Evolutionary conservation across 2,113 vertebrate genomes (phyloP).

Genomic region (Esox niger): DNA sequence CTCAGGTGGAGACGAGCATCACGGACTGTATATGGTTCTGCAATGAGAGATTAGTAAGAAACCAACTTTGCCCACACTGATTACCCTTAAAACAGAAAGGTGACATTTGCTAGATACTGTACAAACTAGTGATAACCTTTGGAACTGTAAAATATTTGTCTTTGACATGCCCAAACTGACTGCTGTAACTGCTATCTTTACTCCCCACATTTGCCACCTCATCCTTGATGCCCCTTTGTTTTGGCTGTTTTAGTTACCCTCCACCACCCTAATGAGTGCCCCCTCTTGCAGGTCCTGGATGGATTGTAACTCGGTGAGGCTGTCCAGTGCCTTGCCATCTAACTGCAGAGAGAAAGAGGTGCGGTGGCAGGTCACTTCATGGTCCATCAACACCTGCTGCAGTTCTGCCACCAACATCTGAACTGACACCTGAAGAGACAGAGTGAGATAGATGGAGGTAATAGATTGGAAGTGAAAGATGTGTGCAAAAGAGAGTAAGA

Average conservation of each 20-base stretch:
- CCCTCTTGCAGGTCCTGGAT: slow-evolving; percentile 85
- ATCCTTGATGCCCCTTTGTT: too few relatives aligned
- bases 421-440: slow-evolving; percentile 80
- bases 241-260: too few relatives aligned
- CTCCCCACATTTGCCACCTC: too few relatives aligned
- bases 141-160: too few relatives aligned
- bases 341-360: slow-evolving; percentile 94
- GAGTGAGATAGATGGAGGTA: neutral
- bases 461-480: neutral
- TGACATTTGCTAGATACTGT: too few relatives aligned
- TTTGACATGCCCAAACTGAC: too few relatives aligned
- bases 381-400: slow-evolving; percentile 93
- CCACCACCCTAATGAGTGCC: slow-evolving; percentile 83
- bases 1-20: slow-evolving; percentile 92
- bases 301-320: slow-evolving; percentile 82
- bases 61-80: neutral
- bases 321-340: slow-evolving; percentile 82
- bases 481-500: neutral
- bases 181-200: too few relatives aligned
- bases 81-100: neutral
- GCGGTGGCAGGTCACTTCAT: slow-evolving; percentile 88
- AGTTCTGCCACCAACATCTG: slow-evolving; percentile 94
- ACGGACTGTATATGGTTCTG: slow-evolving; percentile 88
- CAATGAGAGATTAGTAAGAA: neutral
- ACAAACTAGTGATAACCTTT: too few relatives aligned